Base-by-base conservation (phyloP, 2,113 vertebrate genomes). In the Platycercus adscitus region DNA sequence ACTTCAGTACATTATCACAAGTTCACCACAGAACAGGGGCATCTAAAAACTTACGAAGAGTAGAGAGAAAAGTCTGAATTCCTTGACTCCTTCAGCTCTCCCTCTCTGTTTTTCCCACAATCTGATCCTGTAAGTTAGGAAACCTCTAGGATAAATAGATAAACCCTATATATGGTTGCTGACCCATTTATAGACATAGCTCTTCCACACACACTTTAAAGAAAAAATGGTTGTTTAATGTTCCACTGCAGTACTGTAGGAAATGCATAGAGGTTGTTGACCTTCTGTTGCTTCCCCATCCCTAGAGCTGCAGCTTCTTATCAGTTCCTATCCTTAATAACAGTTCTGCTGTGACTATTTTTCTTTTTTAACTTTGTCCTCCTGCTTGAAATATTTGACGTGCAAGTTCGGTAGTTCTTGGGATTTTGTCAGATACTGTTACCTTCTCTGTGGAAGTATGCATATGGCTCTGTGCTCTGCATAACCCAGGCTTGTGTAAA, bases 401-500 rank as follows among this genome's bases (percentile, higher is more conserved):
- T 37, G 29, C 1, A 1, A 69, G 76, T 83, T 64, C 56, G 28
- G 43, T n/a, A 73, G 47, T 33, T 90, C 39, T 75, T 80, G 80
- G 66, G 64, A 77, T 55, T 68, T 86, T 86, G 60, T 91, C 76
- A 78, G 68, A 58, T 73, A 37, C 55, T 91, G 58, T 80, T 89
- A 44, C 71, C 18, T 81, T 55, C 56, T 84, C 26, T 72, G 46
- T 60, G 35, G 39, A 88, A 68, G 33, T 68, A 47, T 90, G 72
- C 81, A 24, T 92, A 65, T 75, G 69, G 56, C 68, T 95, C 68
- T 88, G 76, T 95, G 86, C 46, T 95, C 77, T 37, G 41, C 49
- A 91, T 86, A 94, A 75, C 90, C 31, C 43, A 81, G 65, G 47
- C 65, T 84, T 95, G 82, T 94, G 69, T 71, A 71, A 92, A 81